phyloP scores from a whole-genome alignment of 2,113 vertebrate genomes.

The Pygoscelis antarcticus region DNA sequence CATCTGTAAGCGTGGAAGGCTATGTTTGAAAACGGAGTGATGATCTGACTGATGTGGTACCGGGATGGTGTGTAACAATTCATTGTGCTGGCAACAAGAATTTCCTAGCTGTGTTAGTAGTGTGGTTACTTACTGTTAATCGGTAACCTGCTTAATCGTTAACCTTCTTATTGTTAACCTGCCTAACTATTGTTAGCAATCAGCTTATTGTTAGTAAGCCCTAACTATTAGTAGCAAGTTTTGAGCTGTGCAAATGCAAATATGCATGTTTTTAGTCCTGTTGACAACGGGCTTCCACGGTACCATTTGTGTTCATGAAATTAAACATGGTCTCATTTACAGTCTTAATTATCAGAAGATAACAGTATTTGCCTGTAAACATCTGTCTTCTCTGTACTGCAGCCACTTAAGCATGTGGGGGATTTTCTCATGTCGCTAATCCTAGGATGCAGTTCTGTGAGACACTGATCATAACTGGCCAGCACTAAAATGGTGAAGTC shows the following conservation, averaged over 20 bases:
- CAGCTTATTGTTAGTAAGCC: not conserved
- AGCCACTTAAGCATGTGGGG: not conserved
- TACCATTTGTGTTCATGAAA: not conserved
- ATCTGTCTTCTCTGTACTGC: not conserved
- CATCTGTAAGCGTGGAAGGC: not conserved
- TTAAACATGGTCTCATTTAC: not conserved
- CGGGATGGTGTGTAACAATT: not conserved
- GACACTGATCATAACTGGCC: not conserved
- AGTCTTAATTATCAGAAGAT: not conserved
- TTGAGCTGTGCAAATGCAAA: not conserved
- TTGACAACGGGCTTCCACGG: accelerated
- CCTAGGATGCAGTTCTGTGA: not conserved
- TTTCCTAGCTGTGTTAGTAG: not conserved
- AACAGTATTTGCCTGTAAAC: not conserved
- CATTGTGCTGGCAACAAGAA: not conserved
- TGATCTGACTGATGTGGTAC: not conserved
- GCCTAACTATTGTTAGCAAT: conserved; percentile 35
- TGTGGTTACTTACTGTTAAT: not conserved
- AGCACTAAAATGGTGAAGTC: not conserved
- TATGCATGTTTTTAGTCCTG: not conserved
- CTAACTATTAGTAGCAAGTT: not conserved
- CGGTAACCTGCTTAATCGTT: not conserved
- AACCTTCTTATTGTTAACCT: conserved; percentile 13
- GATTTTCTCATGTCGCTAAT: not conserved
- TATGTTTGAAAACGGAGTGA: not conserved